Evolutionary conservation across 1,140 invertebrate genomes (phyloP).

Genomic region (Pseudomyrmex dendroicus): DNA sequence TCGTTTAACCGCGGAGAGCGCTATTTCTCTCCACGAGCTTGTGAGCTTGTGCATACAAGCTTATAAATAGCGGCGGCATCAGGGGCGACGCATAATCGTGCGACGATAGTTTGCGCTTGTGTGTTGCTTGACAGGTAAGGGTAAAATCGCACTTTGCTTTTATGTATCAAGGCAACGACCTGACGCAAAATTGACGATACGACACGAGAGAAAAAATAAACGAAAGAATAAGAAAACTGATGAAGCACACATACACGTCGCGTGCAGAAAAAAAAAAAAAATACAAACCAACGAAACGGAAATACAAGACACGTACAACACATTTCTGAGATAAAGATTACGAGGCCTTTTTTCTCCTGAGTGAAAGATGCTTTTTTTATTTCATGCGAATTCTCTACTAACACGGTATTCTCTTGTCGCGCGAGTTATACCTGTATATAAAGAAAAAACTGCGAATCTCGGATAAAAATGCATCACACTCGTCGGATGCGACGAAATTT

Average conservation of each 20-base stretch:
- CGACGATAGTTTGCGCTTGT: not conserved
- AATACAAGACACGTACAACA: constrained; percentile 2
- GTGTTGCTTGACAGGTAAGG: constrained; percentile 49
- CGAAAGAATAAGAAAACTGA: not conserved
- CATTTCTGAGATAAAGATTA: not conserved
- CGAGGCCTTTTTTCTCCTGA: not conserved
- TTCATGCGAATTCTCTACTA: not conserved
- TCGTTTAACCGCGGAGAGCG: constrained; percentile 5
- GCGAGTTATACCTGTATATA: not conserved
- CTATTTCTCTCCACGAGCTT: constrained; percentile 18
- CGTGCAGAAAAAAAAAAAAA: not conserved
- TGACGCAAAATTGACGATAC: constrained; percentile 29
- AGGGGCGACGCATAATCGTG: constrained; percentile 36
- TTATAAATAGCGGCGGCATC: constrained; percentile 34
- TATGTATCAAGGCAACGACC: not conserved
- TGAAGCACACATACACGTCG: not conserved
- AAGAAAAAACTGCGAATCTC: not conserved
- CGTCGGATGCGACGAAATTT: not conserved
- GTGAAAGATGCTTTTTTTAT: not conserved
- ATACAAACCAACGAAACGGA: constrained; percentile 21
- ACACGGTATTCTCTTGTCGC: not conserved
- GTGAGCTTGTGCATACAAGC: constrained; percentile 7
- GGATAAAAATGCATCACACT: not conserved
- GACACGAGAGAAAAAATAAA: not conserved
- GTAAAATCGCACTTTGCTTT: constrained; percentile 23